Evolutionary conservation across 2,797 vertebrate genomes (phyloP), one percentile per base, ranked within the genome.

Genomic region (Catharus ustulatus): DNA sequence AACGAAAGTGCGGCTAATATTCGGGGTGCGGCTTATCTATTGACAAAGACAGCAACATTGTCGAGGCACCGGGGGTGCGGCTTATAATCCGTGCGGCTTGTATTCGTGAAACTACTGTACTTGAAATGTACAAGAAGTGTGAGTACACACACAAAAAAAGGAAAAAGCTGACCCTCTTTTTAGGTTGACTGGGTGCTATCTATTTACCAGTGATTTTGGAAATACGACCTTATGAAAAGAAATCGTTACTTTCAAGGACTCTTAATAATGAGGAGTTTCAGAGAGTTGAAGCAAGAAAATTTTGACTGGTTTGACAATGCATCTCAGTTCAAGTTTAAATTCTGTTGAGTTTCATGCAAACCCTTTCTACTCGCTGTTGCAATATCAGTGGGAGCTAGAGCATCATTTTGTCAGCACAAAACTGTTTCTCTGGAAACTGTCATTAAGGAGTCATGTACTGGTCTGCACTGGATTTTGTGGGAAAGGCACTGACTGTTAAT

Each of bases 401-500:
- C 29, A 77, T 80, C 12, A 13, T 85, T 91, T 77, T 92, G 68
- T 77, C 42, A 80, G 55, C 38, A 87, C 38, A 81, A 91, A 40
- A 19, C 68, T 89, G 63, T 92, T 93, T 93, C 89, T 52, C 42
- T 94, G 91, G 72, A 75, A 87, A 58, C 3, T 38, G 21, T 55
- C 32, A 14, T 59, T 78, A 69, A 86, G 11, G 66, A 62, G 21
- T 72, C 38, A 10, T 34, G 32, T n/a, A 54, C 75, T 73, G 57
- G 63, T 94, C 48, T 87, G 59, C 38, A 21, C 89, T 89, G 87
- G 48, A 64, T 89, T 89, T 40, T 73, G 1, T 85, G 82, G 74
- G 57, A 83, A 89, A 87, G 42, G 61, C 24, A 26, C 68, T 92
- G 61, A 19, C 48, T 91, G 43, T 49, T 94, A 93, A 94, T 82